phyloP scores from a whole-genome alignment of 2,797 vertebrate genomes.

The Rhabdomys pumilio region DNA sequence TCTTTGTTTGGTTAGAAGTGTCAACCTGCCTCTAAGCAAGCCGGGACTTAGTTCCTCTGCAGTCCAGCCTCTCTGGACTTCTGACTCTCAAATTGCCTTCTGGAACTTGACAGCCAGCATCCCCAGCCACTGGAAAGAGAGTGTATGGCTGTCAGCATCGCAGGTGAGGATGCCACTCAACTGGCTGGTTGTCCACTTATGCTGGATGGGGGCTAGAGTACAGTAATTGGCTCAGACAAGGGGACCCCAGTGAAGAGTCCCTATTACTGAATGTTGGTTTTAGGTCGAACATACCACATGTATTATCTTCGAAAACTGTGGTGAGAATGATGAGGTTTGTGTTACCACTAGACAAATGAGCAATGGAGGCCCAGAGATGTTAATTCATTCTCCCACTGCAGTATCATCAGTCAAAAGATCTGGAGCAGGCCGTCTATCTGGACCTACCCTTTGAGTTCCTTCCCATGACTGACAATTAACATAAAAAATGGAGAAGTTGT shows the following conservation, averaged over 20 bases:
- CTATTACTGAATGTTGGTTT: background rate
- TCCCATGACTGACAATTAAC: background rate
- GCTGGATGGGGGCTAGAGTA: background rate
- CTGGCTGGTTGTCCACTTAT: background rate
- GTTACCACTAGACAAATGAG: background rate
- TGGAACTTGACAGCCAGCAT: background rate
- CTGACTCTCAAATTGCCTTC: background rate
- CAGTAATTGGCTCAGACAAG: background rate
- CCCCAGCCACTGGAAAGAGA: background rate
- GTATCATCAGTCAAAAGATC: background rate
- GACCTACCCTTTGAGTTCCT: background rate
- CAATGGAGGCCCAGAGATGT: background rate
- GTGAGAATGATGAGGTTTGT: background rate
- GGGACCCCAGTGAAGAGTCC: background rate
- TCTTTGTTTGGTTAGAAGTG: background rate
- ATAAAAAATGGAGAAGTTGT: background rate
- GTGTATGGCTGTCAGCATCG: background rate
- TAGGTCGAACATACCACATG: background rate
- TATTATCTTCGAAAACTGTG: background rate
- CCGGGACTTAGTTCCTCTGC: background rate
- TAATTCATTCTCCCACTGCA: background rate
- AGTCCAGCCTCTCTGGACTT: background rate
- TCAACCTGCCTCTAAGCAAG: background rate
- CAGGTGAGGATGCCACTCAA: background rate
- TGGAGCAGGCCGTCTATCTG: background rate